Evolutionary conservation across 2,113 vertebrate species (phyloP), one percentile per base, ranked within the genome.

Genomic region (Sapayoa aenigma): DNA sequence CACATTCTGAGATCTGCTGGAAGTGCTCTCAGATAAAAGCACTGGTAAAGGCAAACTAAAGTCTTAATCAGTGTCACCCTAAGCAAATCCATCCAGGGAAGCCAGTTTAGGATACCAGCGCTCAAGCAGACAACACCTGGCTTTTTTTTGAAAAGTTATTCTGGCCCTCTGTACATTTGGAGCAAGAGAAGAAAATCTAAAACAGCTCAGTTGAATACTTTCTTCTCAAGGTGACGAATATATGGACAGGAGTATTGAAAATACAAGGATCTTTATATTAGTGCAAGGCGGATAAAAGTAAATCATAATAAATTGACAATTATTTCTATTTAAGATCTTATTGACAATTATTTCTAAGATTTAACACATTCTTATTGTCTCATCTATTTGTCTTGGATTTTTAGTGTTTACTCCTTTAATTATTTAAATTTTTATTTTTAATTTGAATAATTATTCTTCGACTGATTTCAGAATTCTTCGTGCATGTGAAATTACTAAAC

Each of bases 261-360:
- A 79, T 37, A 37, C 1, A 39, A 17, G n/a, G 18, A 1, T 50
- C 20, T 59, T 77, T 44, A 33, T 25, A 11, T 5, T 31, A 50
- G 4, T 52, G 4, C 5, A 33, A 60, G 8, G 3, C 4, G 21
- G 12, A 27, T 2, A 0, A 12, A 80, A 56, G 18, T 23, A 17
- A 12, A 24, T 39, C 5, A 27, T 1, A 0, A 55, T 42, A 74
- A 49, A 55, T 15, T 42, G 16, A 9, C 8, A 72, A 68, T 9
- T 39, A 52, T 81, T 74, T 46, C 21, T 42, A 6, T 8, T 78
- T 37, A 44, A 72, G 11, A 31, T 12, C 14, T n/a, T n/a, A 55
- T 15, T 42, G 16, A 9, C 8, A 72, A 68, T 9, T 39, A 52
- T 81, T 74, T 46, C 21, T 42, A 6, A 72, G 11, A 31, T 12